Evolutionary conservation across 2,888 invertebrate genomes (phyloP).

Genomic region (Epsilonema sp.): DNA sequence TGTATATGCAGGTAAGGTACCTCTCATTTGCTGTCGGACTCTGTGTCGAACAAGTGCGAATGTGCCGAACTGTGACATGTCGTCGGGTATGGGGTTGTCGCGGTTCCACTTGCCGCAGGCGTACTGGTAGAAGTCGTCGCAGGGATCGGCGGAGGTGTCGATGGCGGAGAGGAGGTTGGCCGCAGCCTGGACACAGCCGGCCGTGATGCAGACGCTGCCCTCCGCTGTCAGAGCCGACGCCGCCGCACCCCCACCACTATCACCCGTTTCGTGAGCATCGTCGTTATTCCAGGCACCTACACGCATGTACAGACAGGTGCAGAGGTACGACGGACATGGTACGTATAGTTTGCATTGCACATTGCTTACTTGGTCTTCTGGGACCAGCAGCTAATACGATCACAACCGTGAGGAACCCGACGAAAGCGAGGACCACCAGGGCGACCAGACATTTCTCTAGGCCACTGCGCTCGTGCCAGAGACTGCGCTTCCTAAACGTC

Average conservation of each 20-base stretch:
- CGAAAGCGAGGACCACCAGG: not conserved
- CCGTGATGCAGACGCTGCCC: constrained; percentile 13
- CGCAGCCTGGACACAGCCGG: constrained; percentile 20
- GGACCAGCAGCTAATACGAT: no score
- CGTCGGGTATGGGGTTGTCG: constrained; percentile 15
- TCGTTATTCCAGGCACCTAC: no score
- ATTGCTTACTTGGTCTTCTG: no score
- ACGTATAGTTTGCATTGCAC: no score
- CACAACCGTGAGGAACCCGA: not conserved
- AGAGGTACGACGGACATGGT: no score
- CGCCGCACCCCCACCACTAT: no score
- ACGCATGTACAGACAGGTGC: no score
- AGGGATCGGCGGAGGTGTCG: constrained; percentile 14
- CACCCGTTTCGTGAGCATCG: no score
- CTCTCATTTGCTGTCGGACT: constrained; percentile 11
- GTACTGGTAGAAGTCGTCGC: constrained; percentile 18
- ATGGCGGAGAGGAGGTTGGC: constrained; percentile 9
- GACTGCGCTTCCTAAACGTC: not conserved
- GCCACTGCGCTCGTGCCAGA: not conserved
- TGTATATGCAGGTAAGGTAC: no score
- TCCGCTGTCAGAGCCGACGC: no score
- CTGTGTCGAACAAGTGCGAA: constrained; percentile 12
- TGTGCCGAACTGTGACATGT: constrained; percentile 12
- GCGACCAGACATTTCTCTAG: not conserved
- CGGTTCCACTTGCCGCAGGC: constrained; percentile 16